A percentile compares a stretch with the other conserved stretches of the same genome.
Conservation (phyloP, 2,888 invertebrate genomes). For the Hyposoter didymator region DNA sequence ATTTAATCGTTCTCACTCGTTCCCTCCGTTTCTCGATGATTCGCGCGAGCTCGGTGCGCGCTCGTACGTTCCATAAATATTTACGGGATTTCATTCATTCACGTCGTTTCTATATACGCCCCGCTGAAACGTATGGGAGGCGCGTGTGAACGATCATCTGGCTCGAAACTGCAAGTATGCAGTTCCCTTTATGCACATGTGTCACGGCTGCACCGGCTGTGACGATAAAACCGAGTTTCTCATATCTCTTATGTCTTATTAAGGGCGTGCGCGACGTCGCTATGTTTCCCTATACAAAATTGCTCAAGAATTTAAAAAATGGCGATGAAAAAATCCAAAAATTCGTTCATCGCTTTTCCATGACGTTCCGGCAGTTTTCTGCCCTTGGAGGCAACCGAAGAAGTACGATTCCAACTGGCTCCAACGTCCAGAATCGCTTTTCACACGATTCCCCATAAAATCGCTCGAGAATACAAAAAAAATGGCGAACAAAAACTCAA, state of each 20-base stretch:
- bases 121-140: conserved; percentile 7
- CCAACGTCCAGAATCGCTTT: not conserved
- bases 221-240: not conserved
- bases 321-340: too few relatives aligned
- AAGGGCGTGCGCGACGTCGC: not conserved
- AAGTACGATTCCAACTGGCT: not conserved
- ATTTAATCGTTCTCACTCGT: conserved; percentile 6
- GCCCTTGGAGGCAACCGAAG: not conserved
- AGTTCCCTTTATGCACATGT: not conserved
- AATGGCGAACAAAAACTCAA: too few relatives aligned
- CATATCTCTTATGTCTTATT: conserved; percentile 17
- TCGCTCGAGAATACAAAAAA: too few relatives aligned
- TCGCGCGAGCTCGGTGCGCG: conserved; percentile 6
- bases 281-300: not conserved
- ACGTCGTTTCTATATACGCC: conserved; percentile 56
- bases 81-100: conserved; percentile 79
- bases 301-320: too few relatives aligned
- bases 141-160: conserved; percentile 70
- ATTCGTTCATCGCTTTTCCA: too few relatives aligned
- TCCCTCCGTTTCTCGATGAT: conserved; percentile 15
- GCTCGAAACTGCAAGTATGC: conserved; percentile 16
- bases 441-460: too few relatives aligned
- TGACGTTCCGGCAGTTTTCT: not conserved
- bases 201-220: conserved; percentile 5
- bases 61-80: conserved; percentile 75